Evolutionary conservation across 2,113 vertebrate species (phyloP), one percentile per base, ranked within the genome.

Genomic region (Pipa parva): DNA sequence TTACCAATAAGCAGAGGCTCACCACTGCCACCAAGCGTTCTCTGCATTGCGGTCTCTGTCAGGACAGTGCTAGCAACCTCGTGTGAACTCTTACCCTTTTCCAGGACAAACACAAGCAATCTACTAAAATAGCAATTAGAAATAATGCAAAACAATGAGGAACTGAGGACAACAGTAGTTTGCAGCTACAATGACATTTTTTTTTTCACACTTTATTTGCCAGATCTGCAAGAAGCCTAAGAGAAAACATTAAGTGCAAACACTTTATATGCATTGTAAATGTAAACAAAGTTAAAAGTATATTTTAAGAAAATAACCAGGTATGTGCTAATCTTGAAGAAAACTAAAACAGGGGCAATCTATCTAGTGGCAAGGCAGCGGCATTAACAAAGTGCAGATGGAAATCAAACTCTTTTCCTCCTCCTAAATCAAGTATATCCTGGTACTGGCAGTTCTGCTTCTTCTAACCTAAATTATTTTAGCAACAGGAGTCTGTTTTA

Each of bases 11-110:
- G 73, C 4, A 46, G 75, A 88, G 90, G 90, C 92, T 92, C 91
- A 82, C 87, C 87, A 80, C 88, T 89, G 94, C 94, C 96, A 96
- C 90, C 96, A 96, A 91, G 95, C 79, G 96, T 80, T 74, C 13
- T 24, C 13, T 45, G 24, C 22, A 3, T 6, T 10, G 13, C 64
- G 51, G 28, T 21, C 45, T 33, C 24, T 51, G 24, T 21, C 54
- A 46, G 24, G 21, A 59, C 64, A 37, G 29, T 27, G 36, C 24
- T n/a, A 31, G 52, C 46, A 68, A 60, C 65, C 65, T 68, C 31
- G 65, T 26, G 9, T 68, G 65, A 68, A 59, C 65, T 73, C 20
- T 6, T 2, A 54, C 48, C 3, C 73, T 12, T 1, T 27, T 62
- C 79, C 61, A 65, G 64, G 65, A 68, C 56, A 63, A 78, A 51